Conservation (phyloP, 2,113 vertebrate genomes). For the Eurypyga helias region DNA sequence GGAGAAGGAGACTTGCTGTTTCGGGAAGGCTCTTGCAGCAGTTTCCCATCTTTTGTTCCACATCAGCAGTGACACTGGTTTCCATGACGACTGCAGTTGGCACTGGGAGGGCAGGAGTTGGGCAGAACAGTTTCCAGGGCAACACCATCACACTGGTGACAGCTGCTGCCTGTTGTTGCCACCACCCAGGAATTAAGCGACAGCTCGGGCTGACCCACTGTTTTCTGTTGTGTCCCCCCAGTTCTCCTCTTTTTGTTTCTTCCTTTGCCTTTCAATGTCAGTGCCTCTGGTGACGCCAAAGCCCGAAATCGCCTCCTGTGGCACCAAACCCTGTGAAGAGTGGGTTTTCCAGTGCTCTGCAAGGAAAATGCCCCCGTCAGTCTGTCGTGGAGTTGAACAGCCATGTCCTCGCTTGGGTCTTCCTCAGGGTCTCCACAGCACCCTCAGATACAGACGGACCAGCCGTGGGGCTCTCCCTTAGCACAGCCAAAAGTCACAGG, state of each 20-base stretch:
- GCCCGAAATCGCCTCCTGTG: rapidly evolving
- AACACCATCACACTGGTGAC: not conserved
- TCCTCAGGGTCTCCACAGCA: not conserved
- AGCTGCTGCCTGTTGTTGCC: constrained; percentile 6
- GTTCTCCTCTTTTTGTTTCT: not conserved
- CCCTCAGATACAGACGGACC: not conserved
- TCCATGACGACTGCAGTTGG: not conserved
- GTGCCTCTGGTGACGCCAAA: not conserved
- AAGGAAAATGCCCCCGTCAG: not conserved
- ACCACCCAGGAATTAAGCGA: not conserved
- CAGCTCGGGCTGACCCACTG: not conserved
- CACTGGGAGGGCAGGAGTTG: not conserved
- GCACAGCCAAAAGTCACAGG: not conserved
- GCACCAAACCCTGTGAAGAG: not conserved
- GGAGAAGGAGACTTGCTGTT: not conserved
- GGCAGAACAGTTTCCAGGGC: constrained; percentile 55
- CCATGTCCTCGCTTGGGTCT: rapidly evolving
- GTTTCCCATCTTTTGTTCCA: constrained; percentile 41
- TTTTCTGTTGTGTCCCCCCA: not conserved
- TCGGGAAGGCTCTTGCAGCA: not conserved
- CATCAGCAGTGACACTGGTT: not conserved
- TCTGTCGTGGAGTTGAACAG: not conserved
- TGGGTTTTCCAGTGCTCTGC: not conserved
- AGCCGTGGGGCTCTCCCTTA: rapidly evolving
- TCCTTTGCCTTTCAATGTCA: not conserved